Evolutionary conservation across 2,113 vertebrate species (phyloP).

Genomic region (Otus sunia): DNA sequence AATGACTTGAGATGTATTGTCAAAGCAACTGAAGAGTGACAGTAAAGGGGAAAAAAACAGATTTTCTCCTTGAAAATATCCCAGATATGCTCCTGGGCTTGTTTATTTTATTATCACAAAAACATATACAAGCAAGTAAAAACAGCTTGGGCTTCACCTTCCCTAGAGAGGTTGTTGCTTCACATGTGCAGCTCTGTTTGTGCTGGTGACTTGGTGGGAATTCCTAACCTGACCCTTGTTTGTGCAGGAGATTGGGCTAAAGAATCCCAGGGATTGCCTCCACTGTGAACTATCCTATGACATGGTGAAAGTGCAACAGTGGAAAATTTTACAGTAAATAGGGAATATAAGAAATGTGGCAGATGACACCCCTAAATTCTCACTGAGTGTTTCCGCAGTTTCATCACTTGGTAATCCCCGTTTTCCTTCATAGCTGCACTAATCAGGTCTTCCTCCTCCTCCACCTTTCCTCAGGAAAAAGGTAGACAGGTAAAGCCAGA

Average conservation of each 20-base stretch:
- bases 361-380: background rate
- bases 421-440: background rate
- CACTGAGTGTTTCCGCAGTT: accelerated
- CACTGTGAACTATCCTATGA: background rate
- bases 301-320: background rate
- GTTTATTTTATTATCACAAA: background rate
- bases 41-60: background rate
- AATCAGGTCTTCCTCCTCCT: background rate
- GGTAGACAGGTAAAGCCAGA: background rate
- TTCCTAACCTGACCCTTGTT: accelerated
- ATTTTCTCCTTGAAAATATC: background rate
- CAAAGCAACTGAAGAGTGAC: background rate
- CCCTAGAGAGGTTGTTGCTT: background rate
- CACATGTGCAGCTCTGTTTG: background rate
- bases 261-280: background rate
- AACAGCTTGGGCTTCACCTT: background rate
- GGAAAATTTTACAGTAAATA: background rate
- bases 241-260: background rate
- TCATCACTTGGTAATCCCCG: background rate
- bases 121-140: background rate
- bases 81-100: background rate
- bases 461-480: background rate
- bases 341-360: background rate
- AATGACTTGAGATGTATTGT: background rate
- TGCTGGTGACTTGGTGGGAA: background rate